Evolutionary conservation across 2,888 invertebrate genomes (phyloP).

Genomic region (Leucophora obtusa): DNA sequence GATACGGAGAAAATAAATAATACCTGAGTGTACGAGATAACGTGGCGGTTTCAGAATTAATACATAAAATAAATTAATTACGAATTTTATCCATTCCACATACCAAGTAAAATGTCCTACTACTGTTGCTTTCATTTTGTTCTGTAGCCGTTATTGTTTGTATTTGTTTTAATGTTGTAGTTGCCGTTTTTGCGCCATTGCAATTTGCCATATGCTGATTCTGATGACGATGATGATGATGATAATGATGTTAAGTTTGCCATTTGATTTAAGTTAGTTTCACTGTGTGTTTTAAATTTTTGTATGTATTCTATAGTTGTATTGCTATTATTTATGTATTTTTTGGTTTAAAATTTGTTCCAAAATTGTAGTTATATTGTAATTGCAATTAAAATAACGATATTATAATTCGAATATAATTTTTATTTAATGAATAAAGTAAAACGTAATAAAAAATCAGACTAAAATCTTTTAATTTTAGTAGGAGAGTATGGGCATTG

Average conservation of each 20-base stretch:
- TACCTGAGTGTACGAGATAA: conserved; percentile 73
- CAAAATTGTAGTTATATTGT: conserved; percentile 11
- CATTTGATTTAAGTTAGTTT: conserved; percentile 49
- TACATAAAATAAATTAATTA: conserved; percentile 50
- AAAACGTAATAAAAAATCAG: neutral
- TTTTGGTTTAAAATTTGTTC: neutral
- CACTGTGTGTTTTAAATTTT: conserved; percentile 15
- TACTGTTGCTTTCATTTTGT: neutral
- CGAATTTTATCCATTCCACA: conserved; percentile 11
- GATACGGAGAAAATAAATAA: conserved; percentile 75
- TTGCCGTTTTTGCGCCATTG: conserved; percentile 11
- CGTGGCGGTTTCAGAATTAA: conserved; percentile 70
- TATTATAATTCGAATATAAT: conserved; percentile 21
- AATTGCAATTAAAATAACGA: conserved; percentile 10
- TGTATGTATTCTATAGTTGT: conserved; percentile 20
- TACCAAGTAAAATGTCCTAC: neutral
- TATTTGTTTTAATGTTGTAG: conserved; percentile 13
- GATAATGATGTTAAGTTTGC: conserved; percentile 45
- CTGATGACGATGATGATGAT: conserved; percentile 3
- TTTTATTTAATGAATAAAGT: conserved; percentile 27
- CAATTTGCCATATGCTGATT: conserved; percentile 20
- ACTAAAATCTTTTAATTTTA: no score
- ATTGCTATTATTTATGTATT: conserved; percentile 13
- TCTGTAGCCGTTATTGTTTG: conserved; percentile 5
- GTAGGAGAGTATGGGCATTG: no score